Evolutionary conservation across 2,797 vertebrate genomes (phyloP), one percentile per base, ranked within the genome.

Genomic region (Sebastes kiyomatsui): DNA sequence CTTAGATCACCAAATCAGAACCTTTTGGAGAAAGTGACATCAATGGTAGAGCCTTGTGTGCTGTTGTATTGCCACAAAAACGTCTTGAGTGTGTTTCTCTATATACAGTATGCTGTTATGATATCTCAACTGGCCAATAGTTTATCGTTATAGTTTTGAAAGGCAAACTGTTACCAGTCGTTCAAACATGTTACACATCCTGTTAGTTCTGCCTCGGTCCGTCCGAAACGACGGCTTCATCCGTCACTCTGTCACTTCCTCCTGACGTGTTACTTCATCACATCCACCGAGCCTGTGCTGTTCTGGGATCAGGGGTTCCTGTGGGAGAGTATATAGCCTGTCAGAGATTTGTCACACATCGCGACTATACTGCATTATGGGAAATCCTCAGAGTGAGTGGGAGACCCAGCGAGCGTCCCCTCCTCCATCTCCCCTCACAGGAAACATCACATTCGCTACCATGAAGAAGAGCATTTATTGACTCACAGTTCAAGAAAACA

Each of bases 371-470:
- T 65, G 59, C 16, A 52, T 59, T 61, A 23, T 64, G 84, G 85
- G 83, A 84, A 79, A 70, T 82, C 76, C 80, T 84, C 60, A 2
- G 62, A 79, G 66, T 38, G 86, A 80, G 87, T 80, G 75, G 81
- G 79, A 76, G 78, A 81, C 38, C 35, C 30, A 68, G 55, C 35
- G 33, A 20, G 46, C 54, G 11, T 35, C 81, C 68, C 84, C 46
- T 83, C 85, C 80, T 73, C 75, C 67, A 46, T 20, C 87, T 18
- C 71, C 7, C 46, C 23, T 2, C 69, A n/a, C 76, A 79, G 72
- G 71, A 83, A 79, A 54, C 72, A n/a, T 52, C 64, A 22, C 76
- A 79, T 75, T 67, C 16, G 10, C 67, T 33, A 1, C 62, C 35
- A 5, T 38, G 61, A 82, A 77, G 32, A 0, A 65, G n/a, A n/a